Evolutionary conservation across 2,113 vertebrate genomes (phyloP).

Genomic region (Polypterus senegalus): DNA sequence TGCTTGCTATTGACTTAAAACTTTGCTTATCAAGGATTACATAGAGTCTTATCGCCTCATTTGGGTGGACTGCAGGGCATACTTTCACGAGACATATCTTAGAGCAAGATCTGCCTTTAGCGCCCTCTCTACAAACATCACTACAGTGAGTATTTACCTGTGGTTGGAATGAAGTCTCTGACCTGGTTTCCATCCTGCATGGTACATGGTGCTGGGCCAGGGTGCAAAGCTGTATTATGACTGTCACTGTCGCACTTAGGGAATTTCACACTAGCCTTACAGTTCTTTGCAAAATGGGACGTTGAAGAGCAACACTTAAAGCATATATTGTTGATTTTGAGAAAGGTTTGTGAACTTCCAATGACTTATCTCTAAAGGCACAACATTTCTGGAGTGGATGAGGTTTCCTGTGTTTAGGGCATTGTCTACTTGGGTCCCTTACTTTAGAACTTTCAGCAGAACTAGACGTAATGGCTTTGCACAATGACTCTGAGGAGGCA

Average conservation of each 20-base stretch:
- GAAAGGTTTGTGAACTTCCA: neutral
- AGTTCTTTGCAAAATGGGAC: conserved; percentile 14
- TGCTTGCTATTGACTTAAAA: conserved; percentile 19
- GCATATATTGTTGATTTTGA: conserved; percentile 14
- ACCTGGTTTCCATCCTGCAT: neutral
- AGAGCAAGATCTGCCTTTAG: conserved; percentile 16
- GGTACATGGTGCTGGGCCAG: conserved; percentile 5
- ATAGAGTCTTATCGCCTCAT: conserved; percentile 17
- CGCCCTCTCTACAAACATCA: conserved; percentile 13
- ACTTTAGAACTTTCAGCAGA: too few relatives aligned
- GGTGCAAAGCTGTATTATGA: conserved; percentile 5
- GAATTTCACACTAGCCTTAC: conserved; percentile 2
- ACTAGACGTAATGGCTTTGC: too few relatives aligned
- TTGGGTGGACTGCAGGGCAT: neutral
- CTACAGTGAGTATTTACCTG: conserved; percentile 11
- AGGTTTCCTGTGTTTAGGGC: conserved; percentile 6
- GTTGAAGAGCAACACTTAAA: conserved; percentile 19
- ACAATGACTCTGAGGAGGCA: too few relatives aligned
- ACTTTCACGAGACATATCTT: conserved; percentile 23
- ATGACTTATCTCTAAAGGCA: neutral
- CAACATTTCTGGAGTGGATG: neutral
- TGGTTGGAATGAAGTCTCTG: neutral
- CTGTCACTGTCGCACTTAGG: conserved; percentile 16
- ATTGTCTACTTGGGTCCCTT: neutral
- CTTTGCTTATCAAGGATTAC: conserved; percentile 22